Conservation (phyloP, 2,797 vertebrate genomes). For the Prionace glauca region DNA sequence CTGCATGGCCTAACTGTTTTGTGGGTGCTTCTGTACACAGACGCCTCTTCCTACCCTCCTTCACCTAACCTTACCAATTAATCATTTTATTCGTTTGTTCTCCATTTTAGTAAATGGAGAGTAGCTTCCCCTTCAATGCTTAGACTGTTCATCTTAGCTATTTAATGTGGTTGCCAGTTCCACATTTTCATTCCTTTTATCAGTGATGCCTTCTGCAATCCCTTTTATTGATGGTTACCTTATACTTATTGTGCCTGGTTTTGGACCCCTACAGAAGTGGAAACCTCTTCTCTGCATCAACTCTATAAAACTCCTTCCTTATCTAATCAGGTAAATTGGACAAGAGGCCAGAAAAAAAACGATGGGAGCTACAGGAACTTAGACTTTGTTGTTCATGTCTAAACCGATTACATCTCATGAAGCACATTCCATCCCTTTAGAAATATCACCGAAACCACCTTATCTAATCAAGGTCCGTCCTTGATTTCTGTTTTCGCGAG, state of each 20-base stretch:
- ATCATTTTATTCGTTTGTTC: neutral
- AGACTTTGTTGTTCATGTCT: neutral
- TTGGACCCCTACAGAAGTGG: neutral
- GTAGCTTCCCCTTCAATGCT: neutral
- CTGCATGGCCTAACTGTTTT: neutral
- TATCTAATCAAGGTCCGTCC: neutral
- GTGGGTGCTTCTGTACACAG: neutral
- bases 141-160: neutral
- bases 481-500: neutral
- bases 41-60: neutral
- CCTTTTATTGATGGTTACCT: neutral
- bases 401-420: neutral
- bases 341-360: neutral
- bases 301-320: neutral
- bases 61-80: neutral
- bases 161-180: neutral
- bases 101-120: too few species aligned
- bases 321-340: neutral
- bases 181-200: neutral
- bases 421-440: neutral
- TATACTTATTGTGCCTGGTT: neutral
- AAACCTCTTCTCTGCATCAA: neutral
- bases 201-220: neutral
- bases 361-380: neutral
- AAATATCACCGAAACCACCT: neutral